Evolutionary conservation across 1,140 invertebrate species (phyloP), one percentile per base, ranked within the genome.

Genomic region (Mamestra configurata): DNA sequence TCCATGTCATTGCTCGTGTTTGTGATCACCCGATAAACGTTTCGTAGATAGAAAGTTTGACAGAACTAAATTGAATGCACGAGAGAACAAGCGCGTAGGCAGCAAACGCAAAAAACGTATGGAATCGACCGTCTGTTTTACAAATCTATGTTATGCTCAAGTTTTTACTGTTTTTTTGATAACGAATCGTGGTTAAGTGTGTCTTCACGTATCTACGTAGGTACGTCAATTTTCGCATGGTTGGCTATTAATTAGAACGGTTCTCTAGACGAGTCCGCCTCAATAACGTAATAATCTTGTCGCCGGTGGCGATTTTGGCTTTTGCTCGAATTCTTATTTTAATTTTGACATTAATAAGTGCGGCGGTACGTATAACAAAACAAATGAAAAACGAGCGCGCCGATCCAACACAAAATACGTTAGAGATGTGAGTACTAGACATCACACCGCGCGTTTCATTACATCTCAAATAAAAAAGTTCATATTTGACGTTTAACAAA

Each of bases 401-500:
- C 82, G 86, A 87, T 87, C 83, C 82, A 78, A 92, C 89, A 89
- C 64, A 82, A 92, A 93, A 93, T 93, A 90, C 82, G 80, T 79
- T 79, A 79, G 83, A 89, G 87, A 90, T 85, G 87, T 89, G 66
- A 73, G 86, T 88, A 90, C 91, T 92, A 94, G 92, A 86, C 91
- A 92, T 90, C 92, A 92, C 85, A 92, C 90, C 86, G 89, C 84
- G 85, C 85, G 88, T 92, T 93, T 91, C 91, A 93, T 92, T 94
- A 93, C 92, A 91, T 88, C 89, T 86, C 86, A 90, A 92, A 92
- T 92, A 94, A 94, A 94, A 89, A 95, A 92, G 86, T 93, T 93
- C 89, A 94, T 93, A 94, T 95, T 95, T 95, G 93, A 95, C 93
- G 93, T 95, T 95, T 95, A 95, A 95, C 93, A 95, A 95, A 95